phyloP scores from a whole-genome alignment of 2,113 vertebrate species.

The Myotis davidii region DNA sequence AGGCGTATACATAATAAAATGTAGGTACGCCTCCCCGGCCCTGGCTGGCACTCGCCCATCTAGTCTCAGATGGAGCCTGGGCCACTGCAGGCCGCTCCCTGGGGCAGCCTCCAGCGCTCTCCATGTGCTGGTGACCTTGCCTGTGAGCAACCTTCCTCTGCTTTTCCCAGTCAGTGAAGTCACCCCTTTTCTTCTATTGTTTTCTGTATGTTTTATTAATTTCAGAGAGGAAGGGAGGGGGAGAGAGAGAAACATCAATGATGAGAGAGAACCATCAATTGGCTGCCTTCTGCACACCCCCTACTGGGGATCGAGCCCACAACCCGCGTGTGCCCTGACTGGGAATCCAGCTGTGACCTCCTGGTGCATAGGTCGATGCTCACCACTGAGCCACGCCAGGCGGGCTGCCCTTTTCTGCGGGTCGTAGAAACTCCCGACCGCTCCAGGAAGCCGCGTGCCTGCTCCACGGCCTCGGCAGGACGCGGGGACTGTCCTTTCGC shows the following conservation, averaged over 20 bases:
- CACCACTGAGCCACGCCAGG: too few species aligned
- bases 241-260: too few species aligned
- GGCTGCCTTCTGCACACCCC: too few species aligned
- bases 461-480: background rate
- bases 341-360: too few species aligned
- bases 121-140: background rate
- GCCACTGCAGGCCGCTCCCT: background rate
- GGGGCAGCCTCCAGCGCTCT: background rate
- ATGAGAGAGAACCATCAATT: too few species aligned
- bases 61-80: background rate
- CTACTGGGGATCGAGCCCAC: too few species aligned
- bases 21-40: too few species aligned
- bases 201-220: too few species aligned
- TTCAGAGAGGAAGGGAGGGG: too few species aligned
- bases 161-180: background rate
- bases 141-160: background rate
- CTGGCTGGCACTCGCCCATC: background rate
- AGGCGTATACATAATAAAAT: too few species aligned
- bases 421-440: background rate
- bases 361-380: too few species aligned
- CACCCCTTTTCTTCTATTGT: background rate
- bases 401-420: background rate
- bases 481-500: background rate
- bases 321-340: too few species aligned
- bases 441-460: fast-evolving